phyloP scores from a whole-genome alignment of 2,888 invertebrate species.

The Stenolophus ochropezus region DNA sequence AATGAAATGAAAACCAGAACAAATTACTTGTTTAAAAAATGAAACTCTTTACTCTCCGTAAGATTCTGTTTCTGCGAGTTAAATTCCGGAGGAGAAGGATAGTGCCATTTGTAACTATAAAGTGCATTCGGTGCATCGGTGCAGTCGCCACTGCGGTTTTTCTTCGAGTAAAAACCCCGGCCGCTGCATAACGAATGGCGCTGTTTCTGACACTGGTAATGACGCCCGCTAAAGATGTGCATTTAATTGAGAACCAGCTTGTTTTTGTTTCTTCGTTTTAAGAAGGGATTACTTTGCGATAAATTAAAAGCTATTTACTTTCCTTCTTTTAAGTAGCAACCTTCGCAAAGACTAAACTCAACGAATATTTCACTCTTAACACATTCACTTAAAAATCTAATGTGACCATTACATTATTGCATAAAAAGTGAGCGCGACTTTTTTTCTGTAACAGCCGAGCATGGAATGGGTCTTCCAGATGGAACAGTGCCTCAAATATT shows the following conservation, averaged over 20 bases:
- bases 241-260: slow-evolving; percentile 26
- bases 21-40: not conserved
- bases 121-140: slow-evolving; percentile 20
- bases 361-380: too few relatives aligned
- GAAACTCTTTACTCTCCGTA: not conserved
- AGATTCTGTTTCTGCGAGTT: not conserved
- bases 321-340: too few relatives aligned
- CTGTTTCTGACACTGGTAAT: slow-evolving; percentile 41
- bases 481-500: too few relatives aligned
- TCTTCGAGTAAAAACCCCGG: slow-evolving; percentile 20
- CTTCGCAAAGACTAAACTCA: too few relatives aligned
- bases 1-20: not conserved
- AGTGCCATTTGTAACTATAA: slow-evolving; percentile 20
- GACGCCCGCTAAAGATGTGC: slow-evolving; percentile 39
- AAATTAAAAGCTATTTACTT: slow-evolving; percentile 22
- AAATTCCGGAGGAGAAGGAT: slow-evolving; percentile 16
- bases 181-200: not conserved
- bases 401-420: too few relatives aligned
- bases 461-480: too few relatives aligned
- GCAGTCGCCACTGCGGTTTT: slow-evolving; percentile 28
- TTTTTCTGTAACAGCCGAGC: too few relatives aligned
- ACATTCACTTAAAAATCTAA: too few relatives aligned
- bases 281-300: slow-evolving; percentile 29
- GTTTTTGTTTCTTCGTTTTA: slow-evolving; percentile 22
- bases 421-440: too few relatives aligned